A percentile compares a stretch with the other conserved stretches of the same genome.
Conservation (phyloP, 1,140 invertebrate genomes). For the Eurosta solidaginis region DNA sequence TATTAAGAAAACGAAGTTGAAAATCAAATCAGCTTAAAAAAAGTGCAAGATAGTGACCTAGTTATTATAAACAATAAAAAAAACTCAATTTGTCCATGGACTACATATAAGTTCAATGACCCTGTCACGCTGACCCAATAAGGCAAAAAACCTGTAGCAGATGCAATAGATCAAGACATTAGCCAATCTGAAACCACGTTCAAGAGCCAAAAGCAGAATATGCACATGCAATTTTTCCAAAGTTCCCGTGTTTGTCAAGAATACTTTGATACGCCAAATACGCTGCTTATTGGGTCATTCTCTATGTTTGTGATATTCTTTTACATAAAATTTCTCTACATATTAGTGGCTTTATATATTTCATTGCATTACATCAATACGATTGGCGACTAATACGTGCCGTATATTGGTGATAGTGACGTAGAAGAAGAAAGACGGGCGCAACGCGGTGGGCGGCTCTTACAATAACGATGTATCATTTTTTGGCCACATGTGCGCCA, state of each 20-base stretch:
- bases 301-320: conserved; percentile 57
- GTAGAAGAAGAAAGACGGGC: not conserved
- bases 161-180: not conserved
- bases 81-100: not conserved
- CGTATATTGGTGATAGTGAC: not conserved
- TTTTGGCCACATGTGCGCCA: conserved; percentile 45
- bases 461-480: conserved; percentile 50
- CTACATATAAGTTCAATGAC: not conserved
- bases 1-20: not conserved
- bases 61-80: not conserved
- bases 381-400: conserved; percentile 11
- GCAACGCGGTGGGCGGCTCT: not conserved
- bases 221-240: conserved; percentile 35
- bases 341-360: conserved; percentile 52
- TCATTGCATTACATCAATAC: conserved; percentile 43
- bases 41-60: not conserved
- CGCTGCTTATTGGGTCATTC: conserved; percentile 48
- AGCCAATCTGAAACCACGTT: not conserved
- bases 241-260: conserved; percentile 41
- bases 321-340: conserved; percentile 52
- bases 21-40: not conserved
- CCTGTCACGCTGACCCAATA: conserved; percentile 8
- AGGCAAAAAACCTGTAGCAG: not conserved
- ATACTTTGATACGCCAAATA: conserved; percentile 47
- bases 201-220: not conserved